phyloP scores from a whole-genome alignment of 2,888 invertebrate species.

The Nomada ferruginata region DNA sequence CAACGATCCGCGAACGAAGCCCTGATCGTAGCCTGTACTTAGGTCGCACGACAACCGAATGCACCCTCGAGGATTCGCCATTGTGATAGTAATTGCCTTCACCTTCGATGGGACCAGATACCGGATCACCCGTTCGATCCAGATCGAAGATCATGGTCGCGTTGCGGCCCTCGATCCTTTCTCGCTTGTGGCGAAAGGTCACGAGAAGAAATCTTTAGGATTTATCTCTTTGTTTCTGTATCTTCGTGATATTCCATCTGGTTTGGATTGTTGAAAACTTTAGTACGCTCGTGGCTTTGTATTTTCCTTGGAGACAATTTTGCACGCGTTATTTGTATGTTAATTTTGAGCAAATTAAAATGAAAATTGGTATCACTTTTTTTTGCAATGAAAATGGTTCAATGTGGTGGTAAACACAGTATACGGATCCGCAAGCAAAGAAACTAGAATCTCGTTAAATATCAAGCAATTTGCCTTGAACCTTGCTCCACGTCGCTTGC shows the following conservation, averaged over 20 bases:
- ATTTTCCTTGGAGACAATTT: background rate
- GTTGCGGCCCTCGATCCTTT: constrained; percentile 34
- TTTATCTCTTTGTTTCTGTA: background rate
- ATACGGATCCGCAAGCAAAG: constrained; percentile 74
- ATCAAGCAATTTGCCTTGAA: constrained; percentile 78
- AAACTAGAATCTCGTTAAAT: constrained; percentile 69
- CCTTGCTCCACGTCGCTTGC: constrained; percentile 71
- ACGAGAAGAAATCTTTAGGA: constrained; percentile 1
- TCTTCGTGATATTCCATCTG: background rate
- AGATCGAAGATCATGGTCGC: constrained; percentile 75
- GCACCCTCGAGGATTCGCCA: constrained; percentile 74
- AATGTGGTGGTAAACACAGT: constrained; percentile 57
- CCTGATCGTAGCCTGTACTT: constrained; percentile 73
- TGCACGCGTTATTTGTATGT: background rate
- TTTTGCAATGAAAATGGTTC: constrained; percentile 23
- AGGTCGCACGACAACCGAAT: constrained; percentile 72
- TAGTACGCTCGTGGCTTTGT: background rate
- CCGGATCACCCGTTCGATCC: constrained; percentile 77
- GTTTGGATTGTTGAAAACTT: background rate
- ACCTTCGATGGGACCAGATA: constrained; percentile 72
- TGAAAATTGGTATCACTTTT: background rate
- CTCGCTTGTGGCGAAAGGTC: constrained; percentile 54
- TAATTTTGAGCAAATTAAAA: background rate
- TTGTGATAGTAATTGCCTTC: constrained; percentile 79
- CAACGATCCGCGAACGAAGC: constrained; percentile 70